Evolutionary conservation across 1,140 invertebrate species (phyloP).

Genomic region (Arctopsyche grandis): DNA sequence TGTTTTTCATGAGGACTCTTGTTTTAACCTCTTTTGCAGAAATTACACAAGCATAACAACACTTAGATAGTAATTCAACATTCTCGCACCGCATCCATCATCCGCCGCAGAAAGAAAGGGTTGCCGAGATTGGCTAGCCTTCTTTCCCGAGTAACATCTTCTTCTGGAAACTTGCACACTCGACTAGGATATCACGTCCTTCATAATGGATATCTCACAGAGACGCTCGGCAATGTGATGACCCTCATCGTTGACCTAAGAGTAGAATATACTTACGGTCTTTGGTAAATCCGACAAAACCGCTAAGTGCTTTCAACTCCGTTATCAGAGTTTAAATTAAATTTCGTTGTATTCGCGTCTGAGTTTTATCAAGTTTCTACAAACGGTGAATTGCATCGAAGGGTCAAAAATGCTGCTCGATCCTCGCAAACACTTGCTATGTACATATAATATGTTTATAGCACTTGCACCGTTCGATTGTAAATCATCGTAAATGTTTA

Average conservation of each 20-base stretch:
- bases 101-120: neutral
- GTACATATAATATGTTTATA: too few species aligned
- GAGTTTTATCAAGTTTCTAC: neutral
- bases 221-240: conserved; percentile 26
- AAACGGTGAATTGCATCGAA: neutral
- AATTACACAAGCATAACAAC: neutral
- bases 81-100: conserved; percentile 36
- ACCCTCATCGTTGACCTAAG: conserved; percentile 44
- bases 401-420: too few species aligned
- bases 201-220: conserved; percentile 49
- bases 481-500: neutral
- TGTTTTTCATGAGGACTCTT: too few species aligned
- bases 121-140: conserved; percentile 25
- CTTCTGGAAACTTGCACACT: neutral
- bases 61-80: conserved; percentile 11
- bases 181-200: conserved; percentile 47
- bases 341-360: too few species aligned
- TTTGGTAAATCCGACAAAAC: conserved; percentile 13
- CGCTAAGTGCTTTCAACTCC: neutral
- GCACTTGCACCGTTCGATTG: too few species aligned
- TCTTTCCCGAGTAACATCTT: conserved; percentile 26
- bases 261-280: conserved; percentile 5
- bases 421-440: too few species aligned
- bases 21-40: too few species aligned
- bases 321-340: too few species aligned